These are phyloP conservation scores for Rhagium mordax DNA, from an alignment of 2,888 invertebrate species.

Conservation along the genomic window DNA sequence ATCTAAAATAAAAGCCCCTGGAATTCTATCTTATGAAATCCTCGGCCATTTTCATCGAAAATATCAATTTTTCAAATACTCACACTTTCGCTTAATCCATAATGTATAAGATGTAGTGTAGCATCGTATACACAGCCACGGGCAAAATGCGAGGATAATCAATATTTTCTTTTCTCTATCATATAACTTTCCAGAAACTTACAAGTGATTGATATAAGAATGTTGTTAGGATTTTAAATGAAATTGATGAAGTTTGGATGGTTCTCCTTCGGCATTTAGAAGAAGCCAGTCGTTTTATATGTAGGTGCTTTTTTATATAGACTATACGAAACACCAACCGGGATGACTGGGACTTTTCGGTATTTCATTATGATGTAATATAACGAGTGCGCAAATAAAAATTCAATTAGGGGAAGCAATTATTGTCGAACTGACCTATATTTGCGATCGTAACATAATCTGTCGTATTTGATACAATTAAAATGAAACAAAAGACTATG, in stretches of 20 bases:
- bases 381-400: too few species aligned
- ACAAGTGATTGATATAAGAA: constrained; percentile 13
- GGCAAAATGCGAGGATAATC: constrained; percentile 20
- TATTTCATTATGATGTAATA: too few species aligned
- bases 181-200: constrained; percentile 12
- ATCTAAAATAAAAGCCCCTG: neutral
- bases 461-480: too few species aligned
- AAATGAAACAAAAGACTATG: too few species aligned
- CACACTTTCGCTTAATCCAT: constrained; percentile 34
- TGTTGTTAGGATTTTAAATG: constrained; percentile 22
- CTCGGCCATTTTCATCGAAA: constrained; percentile 20
- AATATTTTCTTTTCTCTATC: constrained; percentile 20
- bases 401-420: too few species aligned
- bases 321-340: too few species aligned
- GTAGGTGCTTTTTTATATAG: neutral
- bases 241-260: neutral
- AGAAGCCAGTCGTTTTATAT: neutral
- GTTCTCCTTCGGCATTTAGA: neutral
- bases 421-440: too few species aligned
- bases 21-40: constrained; percentile 19
- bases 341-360: too few species aligned
- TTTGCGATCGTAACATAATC: too few species aligned
- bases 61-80: constrained; percentile 33
- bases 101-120: constrained; percentile 25
- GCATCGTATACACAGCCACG: constrained; percentile 11